These are phyloP conservation scores for Stramonita haemastoma DNA, from an alignment of 2,888 invertebrate genomes.

Conservation along the genomic window DNA sequence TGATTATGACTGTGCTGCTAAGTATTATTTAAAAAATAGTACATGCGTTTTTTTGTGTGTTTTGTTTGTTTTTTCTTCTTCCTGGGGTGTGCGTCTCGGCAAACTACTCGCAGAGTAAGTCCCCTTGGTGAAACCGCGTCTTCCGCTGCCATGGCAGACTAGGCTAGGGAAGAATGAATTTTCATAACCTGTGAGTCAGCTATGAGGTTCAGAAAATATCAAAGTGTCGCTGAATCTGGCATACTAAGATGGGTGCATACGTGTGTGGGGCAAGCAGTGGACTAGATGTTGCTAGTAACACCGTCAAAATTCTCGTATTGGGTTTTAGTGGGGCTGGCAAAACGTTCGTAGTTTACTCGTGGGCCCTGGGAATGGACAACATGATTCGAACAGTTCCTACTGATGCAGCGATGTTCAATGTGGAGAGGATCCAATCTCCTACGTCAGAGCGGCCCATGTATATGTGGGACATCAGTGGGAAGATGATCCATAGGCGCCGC, in stretches of 20 bases:
- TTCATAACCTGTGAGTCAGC: not conserved
- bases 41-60: no score
- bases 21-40: no score
- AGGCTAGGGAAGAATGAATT: not conserved
- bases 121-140: not conserved
- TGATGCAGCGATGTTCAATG: slow-evolving; percentile 40
- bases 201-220: not conserved
- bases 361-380: slow-evolving; percentile 35
- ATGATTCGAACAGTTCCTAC: slow-evolving; percentile 36
- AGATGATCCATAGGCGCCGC: slow-evolving; percentile 34
- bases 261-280: slow-evolving; percentile 25
- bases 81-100: no score
- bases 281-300: slow-evolving; percentile 10
- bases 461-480: slow-evolving; percentile 40
- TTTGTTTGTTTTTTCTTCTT: no score
- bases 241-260: slow-evolving; percentile 13
- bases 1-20: no score
- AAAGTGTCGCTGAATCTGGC: not conserved
- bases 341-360: slow-evolving; percentile 36
- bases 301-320: slow-evolving; percentile 37
- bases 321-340: slow-evolving; percentile 40
- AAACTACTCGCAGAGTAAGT: not conserved
- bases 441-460: not conserved
- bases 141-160: slow-evolving; percentile 21
- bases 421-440: slow-evolving; percentile 29